Base-by-base conservation (phyloP, 2,113 vertebrate species). In the Collichthys lucidus region DNA sequence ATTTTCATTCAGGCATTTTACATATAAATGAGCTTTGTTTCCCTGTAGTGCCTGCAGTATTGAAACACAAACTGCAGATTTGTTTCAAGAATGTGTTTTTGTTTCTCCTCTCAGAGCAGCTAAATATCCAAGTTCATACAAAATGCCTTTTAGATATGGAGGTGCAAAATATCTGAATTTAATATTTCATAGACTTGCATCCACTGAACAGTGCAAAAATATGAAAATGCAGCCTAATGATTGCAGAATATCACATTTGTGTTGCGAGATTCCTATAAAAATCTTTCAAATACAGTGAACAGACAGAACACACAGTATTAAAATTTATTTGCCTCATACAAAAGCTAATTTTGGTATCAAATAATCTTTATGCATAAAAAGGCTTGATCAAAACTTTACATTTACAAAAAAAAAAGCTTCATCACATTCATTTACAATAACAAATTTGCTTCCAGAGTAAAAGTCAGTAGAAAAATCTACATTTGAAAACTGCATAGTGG, bases 321-420 rank as follows among this genome's bases (percentile, higher is more conserved):
- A 31, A 73, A 61, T 10, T 76, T 14, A 29, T 60, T 59, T 64
- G 55, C n/a, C 15, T 72, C 11, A 73, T 40, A 69, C 0, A 63
- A 76, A 67, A 64, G 0, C 11, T 29, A 9, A 66, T 35, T 52
- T 44, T 12, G 1, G 11, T 79, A 73, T 68, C 19, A 75, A 82
- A 80, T 73, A 69, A 46, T 55, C 24, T 74, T 74, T 46, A 80
- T 67, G 22, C 40, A 75, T 22, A 80, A 69, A 70, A 88, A 70
- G 11, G 2, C 14, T 67, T 68, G 49, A 73, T 78, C 29, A 75
- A 82, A 75, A 63, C 55, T 65, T 69, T 53, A 82, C 62, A 87
- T 68, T 46, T 62, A n/a, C 35, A 40, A 8, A 40, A 46, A 60
- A 60, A 74, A 67, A 59, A 74, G 9, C 22, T 35, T 11, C 11